A percentile compares a stretch with the other conserved stretches of the same genome.
Evolutionary conservation across 2,888 invertebrate species (phyloP).

Genomic region (Zootermopsis nevadensis): DNA sequence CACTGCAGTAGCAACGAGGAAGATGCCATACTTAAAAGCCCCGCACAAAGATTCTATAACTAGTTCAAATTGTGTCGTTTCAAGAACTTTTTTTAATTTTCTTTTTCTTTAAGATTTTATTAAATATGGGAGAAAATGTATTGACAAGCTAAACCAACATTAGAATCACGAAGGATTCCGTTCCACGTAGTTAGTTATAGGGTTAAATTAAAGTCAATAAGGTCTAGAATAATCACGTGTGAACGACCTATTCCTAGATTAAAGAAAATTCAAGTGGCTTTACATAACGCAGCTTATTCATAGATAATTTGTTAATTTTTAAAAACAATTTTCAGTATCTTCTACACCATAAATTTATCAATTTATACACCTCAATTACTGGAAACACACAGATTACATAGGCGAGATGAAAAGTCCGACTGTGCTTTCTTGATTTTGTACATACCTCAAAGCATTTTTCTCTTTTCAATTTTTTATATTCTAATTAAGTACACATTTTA

Average conservation of each 20-base stretch:
- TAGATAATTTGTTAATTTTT: not conserved
- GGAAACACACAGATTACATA: conserved; percentile 42
- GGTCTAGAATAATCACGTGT: conserved; percentile 4
- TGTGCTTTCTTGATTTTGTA: conserved; percentile 52
- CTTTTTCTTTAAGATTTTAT: not conserved
- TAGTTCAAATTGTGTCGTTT: not conserved
- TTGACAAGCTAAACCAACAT: too few species aligned
- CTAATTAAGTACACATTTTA: conserved; percentile 50
- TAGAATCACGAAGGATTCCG: too few species aligned
- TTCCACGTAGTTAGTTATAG: too few species aligned
- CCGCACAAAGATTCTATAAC: not conserved
- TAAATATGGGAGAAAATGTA: too few species aligned
- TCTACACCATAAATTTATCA: conserved; percentile 32
- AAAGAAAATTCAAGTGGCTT: not conserved
- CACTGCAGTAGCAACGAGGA: not conserved
- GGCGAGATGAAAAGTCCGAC: conserved; percentile 38
- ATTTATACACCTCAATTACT: conserved; percentile 34
- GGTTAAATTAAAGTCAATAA: not conserved
- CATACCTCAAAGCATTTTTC: conserved; percentile 46
- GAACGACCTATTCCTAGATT: conserved; percentile 23
- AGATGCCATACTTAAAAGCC: not conserved
- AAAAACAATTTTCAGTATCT: conserved; percentile 22
- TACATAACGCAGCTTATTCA: not conserved
- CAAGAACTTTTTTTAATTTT: not conserved
- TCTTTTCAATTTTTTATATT: conserved; percentile 25